Base-by-base conservation (phyloP, 2,113 vertebrate genomes). In the Chaenogobius annularis region DNA sequence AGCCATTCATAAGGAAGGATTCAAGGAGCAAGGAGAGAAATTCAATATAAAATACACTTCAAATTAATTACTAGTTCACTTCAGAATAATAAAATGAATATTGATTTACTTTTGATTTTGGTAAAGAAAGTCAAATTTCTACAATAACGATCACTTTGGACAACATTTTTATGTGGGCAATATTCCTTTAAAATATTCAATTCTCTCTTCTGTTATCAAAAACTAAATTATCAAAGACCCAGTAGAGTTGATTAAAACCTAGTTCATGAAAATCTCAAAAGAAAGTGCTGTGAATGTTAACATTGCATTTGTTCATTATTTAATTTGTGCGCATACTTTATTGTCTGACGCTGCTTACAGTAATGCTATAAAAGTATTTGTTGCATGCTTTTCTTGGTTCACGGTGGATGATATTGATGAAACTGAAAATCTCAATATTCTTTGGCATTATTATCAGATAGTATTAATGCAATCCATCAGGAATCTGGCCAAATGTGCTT, bases 1-100 rank as follows among this genome's bases (percentile, higher is more conserved):
- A 3, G 35, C 15, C 10, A 15, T 59, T 77, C 65, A 64, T 26
- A 68, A 80, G 65, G 20, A 68, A 69, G 67, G 56, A 48, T 17
- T 37, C 7, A 43, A 17, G 23, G 20, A 13, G 20, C 37, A 9
- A 47, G 37, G 56, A 19, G 48, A 8, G 40, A 12, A 48, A 64
- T 72, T 52, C 52, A 22, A 65, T 20, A 44, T 11, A 63, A 61
- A 0, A 15, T 23, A 31, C 23, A 35, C 4, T 31, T 31, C 26
- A 31, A 31, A 31, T 31, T 31, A 31, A 31, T 31, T 31, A 31
- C 26, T 31, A 10, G 68, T 35, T n/a, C 37, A 52, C 58, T 17
- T 61, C 58, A 61, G 14, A 4, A 35, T 61, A 61, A 35, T 35
- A 35, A 15, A 26, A 14, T 10, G 1, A 7, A 23, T 59, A 61